These are phyloP conservation scores for Meloidogyne exigua DNA, from an alignment of 1,140 invertebrate genomes.

Conservation along the genomic window DNA sequence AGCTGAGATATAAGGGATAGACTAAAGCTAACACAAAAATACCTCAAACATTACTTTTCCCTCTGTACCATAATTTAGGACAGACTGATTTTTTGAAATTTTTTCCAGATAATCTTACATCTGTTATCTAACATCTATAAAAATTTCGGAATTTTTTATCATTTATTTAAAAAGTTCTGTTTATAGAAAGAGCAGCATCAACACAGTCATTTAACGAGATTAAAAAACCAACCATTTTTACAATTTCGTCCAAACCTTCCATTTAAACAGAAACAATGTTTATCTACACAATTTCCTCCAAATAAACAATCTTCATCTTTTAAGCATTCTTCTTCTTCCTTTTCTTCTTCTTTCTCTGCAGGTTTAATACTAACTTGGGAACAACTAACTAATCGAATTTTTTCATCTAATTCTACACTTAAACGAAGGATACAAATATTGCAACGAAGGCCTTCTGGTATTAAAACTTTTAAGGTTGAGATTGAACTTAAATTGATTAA, in stretches of 20 bases:
- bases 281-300: constrained; percentile 22
- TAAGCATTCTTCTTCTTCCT: neutral
- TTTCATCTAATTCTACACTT: constrained; percentile 42
- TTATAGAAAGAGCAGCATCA: too few relatives aligned
- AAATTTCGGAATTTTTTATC: too few relatives aligned
- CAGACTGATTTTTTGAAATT: too few relatives aligned
- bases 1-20: too few relatives aligned
- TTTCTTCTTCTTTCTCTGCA: neutral
- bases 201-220: too few relatives aligned
- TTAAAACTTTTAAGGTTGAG: constrained; percentile 17
- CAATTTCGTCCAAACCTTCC: constrained; percentile 26
- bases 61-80: too few relatives aligned
- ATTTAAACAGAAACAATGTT: constrained; percentile 21
- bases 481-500: constrained; percentile 5
- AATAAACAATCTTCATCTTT: constrained; percentile 26
- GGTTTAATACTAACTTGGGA: constrained; percentile 44
- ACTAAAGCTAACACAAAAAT: too few relatives aligned
- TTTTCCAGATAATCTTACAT: too few relatives aligned
- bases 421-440: constrained; percentile 45
- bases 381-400: constrained; percentile 43
- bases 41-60: too few relatives aligned
- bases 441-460: constrained; percentile 44
- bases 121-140: too few relatives aligned
- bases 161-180: too few relatives aligned
- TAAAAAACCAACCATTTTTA: constrained; percentile 26